Conservation (phyloP, 2,113 vertebrate species). For the Ahaetulla prasina region DNA sequence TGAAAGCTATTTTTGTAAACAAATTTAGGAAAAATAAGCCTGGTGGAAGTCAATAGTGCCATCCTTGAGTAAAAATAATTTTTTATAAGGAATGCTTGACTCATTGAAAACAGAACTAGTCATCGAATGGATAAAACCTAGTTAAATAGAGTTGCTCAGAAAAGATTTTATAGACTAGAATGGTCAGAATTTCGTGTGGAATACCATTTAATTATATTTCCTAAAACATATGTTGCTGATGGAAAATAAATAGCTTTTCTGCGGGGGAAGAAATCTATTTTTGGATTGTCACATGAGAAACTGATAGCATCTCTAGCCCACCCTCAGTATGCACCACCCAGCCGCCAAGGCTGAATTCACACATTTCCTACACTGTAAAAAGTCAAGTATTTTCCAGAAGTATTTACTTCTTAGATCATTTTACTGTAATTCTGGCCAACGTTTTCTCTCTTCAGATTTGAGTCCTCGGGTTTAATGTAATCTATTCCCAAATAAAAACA, state of each 20-base stretch:
- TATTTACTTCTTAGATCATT: accelerated
- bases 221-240: accelerated
- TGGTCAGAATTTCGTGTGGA: background rate
- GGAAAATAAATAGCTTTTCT: background rate
- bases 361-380: accelerated
- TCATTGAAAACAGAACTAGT: background rate
- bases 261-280: background rate
- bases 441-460: background rate
- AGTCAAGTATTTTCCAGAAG: background rate
- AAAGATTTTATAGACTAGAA: background rate
- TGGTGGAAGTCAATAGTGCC: background rate
- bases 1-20: background rate
- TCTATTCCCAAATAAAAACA: too few relatives aligned
- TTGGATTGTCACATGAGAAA: background rate
- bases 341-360: background rate
- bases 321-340: background rate
- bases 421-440: accelerated
- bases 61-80: background rate
- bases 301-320: background rate
- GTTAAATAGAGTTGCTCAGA: background rate
- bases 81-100: background rate
- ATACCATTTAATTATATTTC: background rate
- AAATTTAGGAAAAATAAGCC: background rate
- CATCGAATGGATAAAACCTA: background rate
- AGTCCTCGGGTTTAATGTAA: background rate